Evolutionary conservation across 2,113 vertebrate species (phyloP).

Genomic region (Tonatia bakeri): DNA sequence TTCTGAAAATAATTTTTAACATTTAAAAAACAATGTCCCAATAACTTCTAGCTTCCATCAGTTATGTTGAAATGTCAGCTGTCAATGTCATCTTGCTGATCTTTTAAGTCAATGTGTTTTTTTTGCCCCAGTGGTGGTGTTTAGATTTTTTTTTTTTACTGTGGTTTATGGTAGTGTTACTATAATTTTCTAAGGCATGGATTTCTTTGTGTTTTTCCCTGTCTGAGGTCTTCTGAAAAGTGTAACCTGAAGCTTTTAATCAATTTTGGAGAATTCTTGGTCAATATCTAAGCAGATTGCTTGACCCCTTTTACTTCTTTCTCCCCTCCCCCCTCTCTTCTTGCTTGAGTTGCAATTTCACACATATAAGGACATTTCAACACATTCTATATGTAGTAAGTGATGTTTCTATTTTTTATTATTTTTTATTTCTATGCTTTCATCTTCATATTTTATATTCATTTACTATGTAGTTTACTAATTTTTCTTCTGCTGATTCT

Average conservation of each 20-base stretch:
- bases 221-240: background rate
- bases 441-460: background rate
- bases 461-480: background rate
- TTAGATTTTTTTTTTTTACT: background rate
- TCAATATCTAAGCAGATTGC: background rate
- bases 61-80: background rate
- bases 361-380: background rate
- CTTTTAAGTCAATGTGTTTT: background rate
- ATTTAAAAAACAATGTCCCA: background rate
- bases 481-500: background rate
- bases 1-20: background rate
- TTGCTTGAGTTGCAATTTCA: background rate
- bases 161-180: background rate
- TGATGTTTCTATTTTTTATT: background rate
- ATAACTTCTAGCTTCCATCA: background rate
- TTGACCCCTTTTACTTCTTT: background rate
- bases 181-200: background rate
- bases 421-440: background rate
- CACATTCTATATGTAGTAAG: background rate
- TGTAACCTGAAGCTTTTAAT: background rate
- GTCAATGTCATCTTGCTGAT: background rate
- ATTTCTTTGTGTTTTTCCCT: background rate
- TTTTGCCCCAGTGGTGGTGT: background rate
- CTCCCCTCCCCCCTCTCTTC: background rate
- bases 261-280: background rate